Conservation (phyloP, 1,140 invertebrate genomes). For the Yoshiicerus persimilis region DNA sequence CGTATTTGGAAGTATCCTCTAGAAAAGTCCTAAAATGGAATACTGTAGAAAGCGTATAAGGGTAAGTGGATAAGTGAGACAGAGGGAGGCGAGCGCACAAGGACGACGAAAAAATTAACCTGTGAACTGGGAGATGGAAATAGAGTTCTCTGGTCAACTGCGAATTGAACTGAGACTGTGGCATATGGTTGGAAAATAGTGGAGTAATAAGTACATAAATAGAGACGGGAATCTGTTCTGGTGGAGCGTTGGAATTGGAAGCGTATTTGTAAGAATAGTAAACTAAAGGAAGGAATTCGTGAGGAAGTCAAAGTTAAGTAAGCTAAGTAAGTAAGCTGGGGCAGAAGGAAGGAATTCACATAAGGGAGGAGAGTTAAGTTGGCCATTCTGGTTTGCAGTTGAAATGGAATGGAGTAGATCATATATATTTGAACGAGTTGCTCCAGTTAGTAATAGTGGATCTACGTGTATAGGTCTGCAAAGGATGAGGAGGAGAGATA, state of each 20-base stretch:
- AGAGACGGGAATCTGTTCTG: not conserved
- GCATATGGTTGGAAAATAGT: not conserved
- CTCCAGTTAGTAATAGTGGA: not conserved
- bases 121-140: not conserved
- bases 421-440: slow-evolving; percentile 25
- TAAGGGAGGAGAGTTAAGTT: not conserved
- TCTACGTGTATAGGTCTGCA: not conserved
- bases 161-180: not conserved
- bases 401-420: slow-evolving; percentile 20
- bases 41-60: not conserved
- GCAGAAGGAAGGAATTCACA: not conserved
- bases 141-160: not conserved
- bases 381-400: not conserved
- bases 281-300: not conserved
- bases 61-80: not conserved
- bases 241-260: not conserved
- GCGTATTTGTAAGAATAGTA: not conserved
- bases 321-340: not conserved
- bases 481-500: not conserved
- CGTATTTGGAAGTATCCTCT: no score
- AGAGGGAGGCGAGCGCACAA: not conserved
- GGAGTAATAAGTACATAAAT: not conserved
- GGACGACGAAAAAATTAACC: not conserved
- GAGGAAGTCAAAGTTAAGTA: not conserved
- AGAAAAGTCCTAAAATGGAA: not conserved